These are phyloP conservation scores for Tachina lurida DNA, from an alignment of 2,888 invertebrate genomes.

Conservation along the genomic window DNA sequence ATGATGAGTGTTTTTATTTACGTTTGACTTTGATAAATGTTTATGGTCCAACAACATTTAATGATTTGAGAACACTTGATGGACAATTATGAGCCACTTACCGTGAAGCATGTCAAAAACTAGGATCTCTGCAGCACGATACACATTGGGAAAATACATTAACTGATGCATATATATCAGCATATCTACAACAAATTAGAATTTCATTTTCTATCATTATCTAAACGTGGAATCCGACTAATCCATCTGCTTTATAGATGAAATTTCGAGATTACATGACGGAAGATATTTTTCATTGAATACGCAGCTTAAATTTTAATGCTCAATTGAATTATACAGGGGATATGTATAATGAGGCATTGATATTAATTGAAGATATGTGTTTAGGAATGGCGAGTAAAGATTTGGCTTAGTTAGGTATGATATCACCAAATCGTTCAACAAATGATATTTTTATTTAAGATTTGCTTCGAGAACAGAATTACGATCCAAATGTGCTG, in stretches of 20 bases:
- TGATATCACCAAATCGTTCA: too few relatives aligned
- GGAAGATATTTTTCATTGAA: neutral
- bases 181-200: neutral
- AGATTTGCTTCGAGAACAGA: too few relatives aligned
- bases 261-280: neutral
- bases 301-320: neutral
- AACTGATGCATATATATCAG: neutral
- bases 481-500: too few relatives aligned
- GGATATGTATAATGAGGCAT: neutral
- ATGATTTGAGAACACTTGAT: neutral
- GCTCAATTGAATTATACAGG: neutral
- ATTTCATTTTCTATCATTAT: neutral
- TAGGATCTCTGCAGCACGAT: neutral
- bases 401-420: too few relatives aligned
- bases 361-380: too few relatives aligned
- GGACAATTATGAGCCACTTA: neutral
- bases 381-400: too few relatives aligned
- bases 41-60: neutral
- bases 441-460: too few relatives aligned
- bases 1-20: constrained; percentile 8
- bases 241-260: neutral
- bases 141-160: too few relatives aligned
- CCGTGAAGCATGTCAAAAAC: constrained; percentile 5
- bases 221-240: neutral
- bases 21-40: neutral